Conservation (phyloP, 1,140 invertebrate species). For the Cydia amplana region DNA sequence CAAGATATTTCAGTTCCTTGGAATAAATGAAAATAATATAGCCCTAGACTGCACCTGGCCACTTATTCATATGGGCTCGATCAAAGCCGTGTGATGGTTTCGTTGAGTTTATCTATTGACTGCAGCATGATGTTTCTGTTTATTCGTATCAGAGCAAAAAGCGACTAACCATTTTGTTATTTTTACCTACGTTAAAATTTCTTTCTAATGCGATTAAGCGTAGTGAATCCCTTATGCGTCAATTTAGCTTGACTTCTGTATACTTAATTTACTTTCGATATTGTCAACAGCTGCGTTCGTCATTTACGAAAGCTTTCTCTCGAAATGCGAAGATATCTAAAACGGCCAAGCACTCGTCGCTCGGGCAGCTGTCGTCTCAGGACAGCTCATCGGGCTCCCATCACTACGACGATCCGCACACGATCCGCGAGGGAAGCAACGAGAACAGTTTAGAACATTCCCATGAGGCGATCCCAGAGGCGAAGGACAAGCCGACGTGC, state of each 20-base stretch:
- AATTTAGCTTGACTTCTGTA: neutral
- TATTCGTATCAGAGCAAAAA: neutral
- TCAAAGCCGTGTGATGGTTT: neutral
- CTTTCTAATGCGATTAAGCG: neutral
- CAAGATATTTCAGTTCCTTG: too few relatives aligned
- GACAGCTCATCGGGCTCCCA: slow-evolving; percentile 74
- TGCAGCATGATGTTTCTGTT: neutral
- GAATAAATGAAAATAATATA: too few relatives aligned
- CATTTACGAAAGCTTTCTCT: slow-evolving; percentile 99
- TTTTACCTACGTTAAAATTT: neutral
- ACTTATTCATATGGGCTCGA: neutral
- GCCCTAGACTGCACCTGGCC: too few relatives aligned
- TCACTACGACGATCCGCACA: slow-evolving; percentile 75
- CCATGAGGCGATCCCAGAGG: slow-evolving; percentile 69
- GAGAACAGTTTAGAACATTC: slow-evolving; percentile 79
- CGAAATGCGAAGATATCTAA: slow-evolving; percentile 86
- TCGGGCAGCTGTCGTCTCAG: slow-evolving; percentile 76
- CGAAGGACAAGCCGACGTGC: slow-evolving; percentile 65
- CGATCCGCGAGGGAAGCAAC: slow-evolving; percentile 77
- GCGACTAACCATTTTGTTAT: neutral
- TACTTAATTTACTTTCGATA: slow-evolving; percentile 31
- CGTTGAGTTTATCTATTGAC: neutral
- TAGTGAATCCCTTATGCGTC: neutral
- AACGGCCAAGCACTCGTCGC: slow-evolving; percentile 81
- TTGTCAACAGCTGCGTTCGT: slow-evolving; percentile 89